Percentiles rank a stretch among this genome's conserved stretches.
Evolutionary conservation across 2,113 vertebrate genomes (phyloP).

Genomic region (Muntiacus muntjak): DNA sequence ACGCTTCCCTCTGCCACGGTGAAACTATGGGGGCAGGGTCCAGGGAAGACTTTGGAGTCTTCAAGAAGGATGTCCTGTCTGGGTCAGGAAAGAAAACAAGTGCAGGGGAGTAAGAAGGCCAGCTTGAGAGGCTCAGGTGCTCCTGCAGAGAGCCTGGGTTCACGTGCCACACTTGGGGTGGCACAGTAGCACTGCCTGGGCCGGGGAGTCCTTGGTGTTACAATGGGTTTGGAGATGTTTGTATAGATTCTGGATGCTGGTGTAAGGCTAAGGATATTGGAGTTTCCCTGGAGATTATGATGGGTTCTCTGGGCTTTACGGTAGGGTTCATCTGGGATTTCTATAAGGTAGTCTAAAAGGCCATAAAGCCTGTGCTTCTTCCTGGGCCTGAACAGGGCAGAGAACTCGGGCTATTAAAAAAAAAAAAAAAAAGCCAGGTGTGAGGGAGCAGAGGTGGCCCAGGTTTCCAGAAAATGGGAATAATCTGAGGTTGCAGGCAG

Average conservation of each 20-base stretch:
- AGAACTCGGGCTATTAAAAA: background rate
- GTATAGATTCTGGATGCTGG: background rate
- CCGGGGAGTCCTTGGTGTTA: background rate
- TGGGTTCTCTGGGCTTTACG: background rate
- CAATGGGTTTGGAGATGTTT: background rate
- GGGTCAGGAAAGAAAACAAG: background rate
- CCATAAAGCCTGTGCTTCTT: background rate
- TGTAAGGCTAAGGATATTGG: background rate
- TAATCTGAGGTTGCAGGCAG: background rate
- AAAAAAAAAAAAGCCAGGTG: background rate
- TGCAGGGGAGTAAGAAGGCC: too few species aligned
- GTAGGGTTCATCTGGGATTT: background rate
- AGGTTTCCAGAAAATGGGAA: background rate
- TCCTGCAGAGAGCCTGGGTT: fast-evolving
- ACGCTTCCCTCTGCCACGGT: background rate
- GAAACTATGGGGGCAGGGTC: background rate
- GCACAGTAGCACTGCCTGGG: background rate
- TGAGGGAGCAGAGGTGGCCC: background rate
- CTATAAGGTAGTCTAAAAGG: background rate
- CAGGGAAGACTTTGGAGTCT: background rate
- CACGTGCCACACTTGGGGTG: background rate
- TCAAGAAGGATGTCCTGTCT: background rate
- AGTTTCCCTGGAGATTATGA: background rate
- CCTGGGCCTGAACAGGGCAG: background rate
- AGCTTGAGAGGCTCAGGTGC: background rate